Percentiles rank a stretch among this genome's conserved stretches.
Conservation (phyloP, 2,797 vertebrate species). For the Chromis chromis region DNA sequence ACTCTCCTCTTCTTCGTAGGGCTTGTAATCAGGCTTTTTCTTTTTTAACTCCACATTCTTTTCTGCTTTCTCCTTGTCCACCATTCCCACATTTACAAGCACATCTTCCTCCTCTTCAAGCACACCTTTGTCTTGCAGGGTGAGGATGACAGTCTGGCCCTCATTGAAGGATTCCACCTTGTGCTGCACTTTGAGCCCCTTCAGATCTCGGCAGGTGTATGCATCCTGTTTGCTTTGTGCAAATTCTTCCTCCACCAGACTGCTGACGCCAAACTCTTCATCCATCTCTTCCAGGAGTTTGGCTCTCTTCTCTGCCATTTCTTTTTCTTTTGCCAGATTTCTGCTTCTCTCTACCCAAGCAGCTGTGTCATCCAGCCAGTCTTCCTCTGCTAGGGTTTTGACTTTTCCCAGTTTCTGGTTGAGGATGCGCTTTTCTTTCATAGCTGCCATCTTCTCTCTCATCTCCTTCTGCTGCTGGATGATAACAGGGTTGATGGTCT, state of each 20-base stretch:
- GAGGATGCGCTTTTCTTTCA: slow-evolving; percentile 92
- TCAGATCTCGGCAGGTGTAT: slow-evolving; percentile 88
- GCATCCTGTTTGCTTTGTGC: slow-evolving; percentile 83
- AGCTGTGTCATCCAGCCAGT: slow-evolving; percentile 91
- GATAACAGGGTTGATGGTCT: slow-evolving; percentile 89
- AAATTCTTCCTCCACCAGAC: slow-evolving; percentile 92
- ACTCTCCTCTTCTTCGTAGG: slow-evolving; percentile 91
- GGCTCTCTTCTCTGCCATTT: slow-evolving; percentile 93
- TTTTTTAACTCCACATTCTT: slow-evolving; percentile 93
- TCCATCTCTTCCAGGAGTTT: slow-evolving; percentile 95
- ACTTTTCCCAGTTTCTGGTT: slow-evolving; percentile 93
- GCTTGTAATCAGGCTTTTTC: slow-evolving; percentile 92
- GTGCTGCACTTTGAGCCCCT: slow-evolving; percentile 93
- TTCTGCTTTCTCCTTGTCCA: slow-evolving; percentile 91
- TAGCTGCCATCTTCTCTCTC: slow-evolving; percentile 90
- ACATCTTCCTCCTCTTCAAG: slow-evolving; percentile 90
- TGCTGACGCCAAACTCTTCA: slow-evolving; percentile 94
- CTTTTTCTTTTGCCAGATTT: slow-evolving; percentile 90
- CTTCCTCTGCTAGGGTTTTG: slow-evolving; percentile 90
- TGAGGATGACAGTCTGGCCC: slow-evolving; percentile 90
- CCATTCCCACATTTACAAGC: slow-evolving; percentile 90
- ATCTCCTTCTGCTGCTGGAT: slow-evolving; percentile 90
- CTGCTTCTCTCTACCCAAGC: slow-evolving; percentile 93
- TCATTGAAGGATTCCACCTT: slow-evolving; percentile 90
- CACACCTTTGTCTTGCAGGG: slow-evolving; percentile 93